These are phyloP conservation scores for Pipistrellus kuhlii DNA, from an alignment of 2,797 vertebrate genomes.

Conservation along the genomic window DNA sequence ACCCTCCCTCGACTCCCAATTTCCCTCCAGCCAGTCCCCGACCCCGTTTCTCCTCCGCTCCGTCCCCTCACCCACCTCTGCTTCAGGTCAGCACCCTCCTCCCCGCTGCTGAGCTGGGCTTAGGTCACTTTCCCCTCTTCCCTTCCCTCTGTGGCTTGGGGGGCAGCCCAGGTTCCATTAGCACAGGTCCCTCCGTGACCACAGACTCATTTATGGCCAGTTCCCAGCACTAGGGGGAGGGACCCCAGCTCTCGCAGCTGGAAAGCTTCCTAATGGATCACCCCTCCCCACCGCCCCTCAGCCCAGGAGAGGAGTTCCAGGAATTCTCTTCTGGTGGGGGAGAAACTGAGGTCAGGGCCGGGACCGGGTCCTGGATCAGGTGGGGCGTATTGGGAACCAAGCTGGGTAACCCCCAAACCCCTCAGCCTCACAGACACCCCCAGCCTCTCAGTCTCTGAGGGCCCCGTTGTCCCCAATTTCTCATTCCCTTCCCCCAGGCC, in stretches of 20 bases:
- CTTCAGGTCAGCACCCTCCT: not conserved
- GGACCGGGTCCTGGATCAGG: not conserved
- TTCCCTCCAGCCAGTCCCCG: not conserved
- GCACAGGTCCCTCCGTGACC: constrained; percentile 75
- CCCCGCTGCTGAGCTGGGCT: not conserved
- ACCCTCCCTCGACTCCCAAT: not conserved
- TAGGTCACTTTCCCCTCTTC: not conserved
- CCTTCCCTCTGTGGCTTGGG: constrained; percentile 68
- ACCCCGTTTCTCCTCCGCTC: not conserved
- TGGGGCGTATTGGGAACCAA: not conserved
- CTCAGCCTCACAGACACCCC: not conserved
- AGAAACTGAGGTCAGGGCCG: not conserved
- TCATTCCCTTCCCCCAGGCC: not conserved
- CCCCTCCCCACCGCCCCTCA: not conserved
- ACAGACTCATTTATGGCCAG: constrained; percentile 78
- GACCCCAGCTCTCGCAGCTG: constrained; percentile 32
- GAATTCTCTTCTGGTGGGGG: constrained; percentile 45
- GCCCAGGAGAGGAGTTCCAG: constrained; percentile 3
- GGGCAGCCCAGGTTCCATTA: constrained; percentile 81
- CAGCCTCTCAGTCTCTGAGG: not conserved
- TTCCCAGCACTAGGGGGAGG: constrained; percentile 58
- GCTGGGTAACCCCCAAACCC: not conserved
- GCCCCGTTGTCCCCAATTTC: not conserved
- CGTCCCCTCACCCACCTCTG: not conserved
- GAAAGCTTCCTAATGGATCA: constrained; percentile 62